phyloP scores from a whole-genome alignment of 2,113 vertebrate species.

The Hiodon alosoides region DNA sequence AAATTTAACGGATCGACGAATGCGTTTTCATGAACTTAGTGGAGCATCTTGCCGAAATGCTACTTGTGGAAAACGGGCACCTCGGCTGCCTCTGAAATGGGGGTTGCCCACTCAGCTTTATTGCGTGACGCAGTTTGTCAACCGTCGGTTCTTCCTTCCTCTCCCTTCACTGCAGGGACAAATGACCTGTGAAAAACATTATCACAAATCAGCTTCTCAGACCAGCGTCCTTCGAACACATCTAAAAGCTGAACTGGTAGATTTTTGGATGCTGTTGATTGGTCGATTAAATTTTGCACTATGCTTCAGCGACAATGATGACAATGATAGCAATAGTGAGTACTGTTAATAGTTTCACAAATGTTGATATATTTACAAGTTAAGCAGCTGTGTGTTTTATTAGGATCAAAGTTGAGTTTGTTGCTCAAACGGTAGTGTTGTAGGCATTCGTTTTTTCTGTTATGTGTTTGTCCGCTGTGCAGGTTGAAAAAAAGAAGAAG shows the following conservation, averaged over 20 bases:
- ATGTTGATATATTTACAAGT: not conserved
- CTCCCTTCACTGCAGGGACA: slow-evolving; percentile 7
- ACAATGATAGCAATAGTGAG: not conserved
- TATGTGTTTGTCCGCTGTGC: too few relatives aligned
- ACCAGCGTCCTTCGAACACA: not conserved
- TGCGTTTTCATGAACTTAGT: not conserved
- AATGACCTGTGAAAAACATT: slow-evolving; percentile 2
- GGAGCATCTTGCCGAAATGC: not conserved
- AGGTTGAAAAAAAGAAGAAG: too few relatives aligned
- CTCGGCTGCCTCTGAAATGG: slow-evolving; percentile 11
- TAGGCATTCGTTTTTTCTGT: too few relatives aligned
- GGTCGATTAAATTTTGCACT: not conserved
- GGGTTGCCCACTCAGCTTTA: slow-evolving; percentile 29
- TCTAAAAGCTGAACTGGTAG: not conserved
- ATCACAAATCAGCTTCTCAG: not conserved
- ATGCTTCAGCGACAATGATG: not conserved
- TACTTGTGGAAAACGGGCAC: not conserved
- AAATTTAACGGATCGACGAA: not conserved
- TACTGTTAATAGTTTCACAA: not conserved
- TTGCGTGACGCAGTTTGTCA: slow-evolving; percentile 34
- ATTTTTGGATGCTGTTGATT: slow-evolving; percentile 3
- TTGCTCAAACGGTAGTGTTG: not conserved
- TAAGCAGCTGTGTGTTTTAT: not conserved
- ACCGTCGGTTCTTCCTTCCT: slow-evolving; percentile 32
- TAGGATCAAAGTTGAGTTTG: not conserved